Conservation (phyloP, 2,113 vertebrate genomes). For the Aspiorhynchus laticeps region DNA sequence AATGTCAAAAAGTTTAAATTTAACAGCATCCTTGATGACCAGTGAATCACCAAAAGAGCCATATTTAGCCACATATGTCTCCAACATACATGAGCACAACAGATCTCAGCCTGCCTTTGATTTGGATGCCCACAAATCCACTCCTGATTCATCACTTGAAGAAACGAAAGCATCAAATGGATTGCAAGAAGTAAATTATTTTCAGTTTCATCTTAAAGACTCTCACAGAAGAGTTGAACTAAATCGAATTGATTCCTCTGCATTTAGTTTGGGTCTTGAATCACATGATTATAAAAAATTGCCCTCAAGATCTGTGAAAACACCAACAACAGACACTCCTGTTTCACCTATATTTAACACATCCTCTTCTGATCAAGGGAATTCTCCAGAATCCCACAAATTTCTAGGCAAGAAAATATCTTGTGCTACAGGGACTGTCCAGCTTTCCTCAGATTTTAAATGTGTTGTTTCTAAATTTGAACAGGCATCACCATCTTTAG, state of each 20-base stretch:
- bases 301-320: constrained; percentile 58
- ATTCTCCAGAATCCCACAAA: neutral
- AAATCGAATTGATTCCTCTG: constrained; percentile 60
- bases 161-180: constrained; percentile 26
- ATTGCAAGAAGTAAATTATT: constrained; percentile 26
- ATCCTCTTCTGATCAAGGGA: constrained; percentile 38
- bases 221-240: constrained; percentile 69
- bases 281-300: constrained; percentile 59
- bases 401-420: constrained; percentile 21
- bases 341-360: constrained; percentile 52
- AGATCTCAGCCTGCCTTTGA: neutral
- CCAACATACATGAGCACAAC: constrained; percentile 28
- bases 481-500: constrained; percentile 43
- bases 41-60: constrained; percentile 17
- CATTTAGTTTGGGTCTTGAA: constrained; percentile 56
- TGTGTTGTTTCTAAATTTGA: constrained; percentile 62
- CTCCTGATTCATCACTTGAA: constrained; percentile 22
- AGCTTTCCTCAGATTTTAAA: constrained; percentile 56
- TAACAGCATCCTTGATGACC: constrained; percentile 1
- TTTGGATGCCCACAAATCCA: constrained; percentile 22
- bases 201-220: constrained; percentile 58
- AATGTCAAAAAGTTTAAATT: constrained; percentile 31
- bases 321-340: constrained; percentile 54
- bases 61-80: neutral
- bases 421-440: neutral